These are phyloP conservation scores for Holacanthella duospinosa DNA, from an alignment of 2,888 invertebrate species.

Conservation along the genomic window DNA sequence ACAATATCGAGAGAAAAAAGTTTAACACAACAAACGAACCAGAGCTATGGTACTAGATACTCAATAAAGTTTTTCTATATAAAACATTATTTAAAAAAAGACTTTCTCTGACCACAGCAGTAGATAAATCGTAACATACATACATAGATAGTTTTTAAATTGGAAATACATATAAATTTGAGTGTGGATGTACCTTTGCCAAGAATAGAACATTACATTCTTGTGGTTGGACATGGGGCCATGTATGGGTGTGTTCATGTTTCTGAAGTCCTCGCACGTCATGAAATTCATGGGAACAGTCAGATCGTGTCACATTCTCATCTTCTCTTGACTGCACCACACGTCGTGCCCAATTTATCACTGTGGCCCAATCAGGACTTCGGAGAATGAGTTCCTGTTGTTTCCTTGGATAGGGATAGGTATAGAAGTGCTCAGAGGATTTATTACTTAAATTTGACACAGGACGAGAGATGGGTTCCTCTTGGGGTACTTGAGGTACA, in stretches of 20 bases:
- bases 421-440: constrained; percentile 37
- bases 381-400: constrained; percentile 34
- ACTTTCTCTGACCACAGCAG: background rate
- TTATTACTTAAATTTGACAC: constrained; percentile 37
- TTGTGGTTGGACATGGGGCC: constrained; percentile 49
- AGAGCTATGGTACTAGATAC: no score
- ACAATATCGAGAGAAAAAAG: no score
- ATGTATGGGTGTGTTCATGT: constrained; percentile 35
- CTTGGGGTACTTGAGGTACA: constrained; percentile 27
- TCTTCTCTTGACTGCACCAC: constrained; percentile 36
- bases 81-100: no score
- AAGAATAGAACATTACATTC: constrained; percentile 81
- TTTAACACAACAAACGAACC: no score
- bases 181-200: constrained; percentile 73
- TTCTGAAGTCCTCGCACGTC: constrained; percentile 34
- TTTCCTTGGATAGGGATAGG: constrained; percentile 34
- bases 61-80: no score
- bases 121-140: background rate
- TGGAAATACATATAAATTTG: no score
- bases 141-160: background rate
- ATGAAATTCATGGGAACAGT: constrained; percentile 36
- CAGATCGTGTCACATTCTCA: constrained; percentile 30
- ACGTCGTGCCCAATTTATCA: constrained; percentile 36
- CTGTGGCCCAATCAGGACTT: constrained; percentile 36
- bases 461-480: constrained; percentile 35